Conservation (phyloP, 53 echinoderm and acorn worm species). For the Glandiceps talaboti region DNA sequence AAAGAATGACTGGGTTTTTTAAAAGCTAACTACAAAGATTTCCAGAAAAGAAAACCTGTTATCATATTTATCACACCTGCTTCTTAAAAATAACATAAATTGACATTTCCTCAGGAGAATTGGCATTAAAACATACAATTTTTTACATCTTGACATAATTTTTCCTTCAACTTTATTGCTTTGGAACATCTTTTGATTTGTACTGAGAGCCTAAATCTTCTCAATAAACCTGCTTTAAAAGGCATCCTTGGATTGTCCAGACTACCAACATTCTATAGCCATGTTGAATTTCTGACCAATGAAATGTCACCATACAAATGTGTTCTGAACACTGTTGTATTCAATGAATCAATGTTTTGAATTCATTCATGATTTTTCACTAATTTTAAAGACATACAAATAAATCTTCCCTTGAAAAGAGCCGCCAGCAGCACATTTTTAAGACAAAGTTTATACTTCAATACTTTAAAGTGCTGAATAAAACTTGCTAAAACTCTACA, state of each 20-base stretch:
- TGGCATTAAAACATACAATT: neutral
- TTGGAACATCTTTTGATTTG: neutral
- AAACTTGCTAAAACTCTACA: neutral
- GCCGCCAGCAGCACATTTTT: constrained; percentile 1
- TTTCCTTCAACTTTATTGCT: neutral
- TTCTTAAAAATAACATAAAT: no score
- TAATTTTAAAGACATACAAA: no score
- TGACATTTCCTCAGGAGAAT: neutral
- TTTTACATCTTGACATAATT: neutral
- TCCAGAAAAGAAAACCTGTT: no score
- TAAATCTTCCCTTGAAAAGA: no score
- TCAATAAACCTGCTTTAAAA: neutral
- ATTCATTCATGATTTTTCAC: no score
- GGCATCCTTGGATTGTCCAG: neutral
- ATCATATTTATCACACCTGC: no score
- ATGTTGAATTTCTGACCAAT: neutral
- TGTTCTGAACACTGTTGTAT: neutral
- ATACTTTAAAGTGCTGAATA: neutral
- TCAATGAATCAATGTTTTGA: no score
- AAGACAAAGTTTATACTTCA: neutral
- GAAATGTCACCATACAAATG: neutral
- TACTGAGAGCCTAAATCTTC: no score
- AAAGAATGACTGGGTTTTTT: no score
- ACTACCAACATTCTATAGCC: neutral
- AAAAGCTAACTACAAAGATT: no score